Percentiles rank a stretch among this genome's conserved stretches.
Evolutionary conservation across 2,797 vertebrate genomes (phyloP).

Genomic region (Schizothorax lantsangensis): DNA sequence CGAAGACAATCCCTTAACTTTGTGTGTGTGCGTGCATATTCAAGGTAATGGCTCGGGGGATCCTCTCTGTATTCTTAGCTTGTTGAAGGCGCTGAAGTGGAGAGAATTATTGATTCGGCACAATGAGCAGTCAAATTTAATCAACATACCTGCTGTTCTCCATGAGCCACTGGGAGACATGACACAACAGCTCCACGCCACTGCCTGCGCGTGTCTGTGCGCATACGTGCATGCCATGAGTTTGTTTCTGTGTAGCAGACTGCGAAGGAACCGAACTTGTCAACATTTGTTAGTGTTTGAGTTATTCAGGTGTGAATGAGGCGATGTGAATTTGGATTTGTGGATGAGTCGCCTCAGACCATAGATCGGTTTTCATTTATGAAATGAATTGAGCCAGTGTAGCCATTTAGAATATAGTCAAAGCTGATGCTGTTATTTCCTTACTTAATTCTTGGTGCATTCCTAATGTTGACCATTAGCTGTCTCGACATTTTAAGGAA

Average conservation of each 20-base stretch:
- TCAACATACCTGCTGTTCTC: constrained; percentile 54
- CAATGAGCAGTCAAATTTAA: constrained; percentile 62
- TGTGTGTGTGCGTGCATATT: constrained; percentile 16
- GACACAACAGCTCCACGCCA: constrained; percentile 38
- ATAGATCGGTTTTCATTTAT: neutral
- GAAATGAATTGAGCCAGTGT: neutral
- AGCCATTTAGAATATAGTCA: neutral
- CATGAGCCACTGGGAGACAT: constrained; percentile 43
- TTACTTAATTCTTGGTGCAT: neutral
- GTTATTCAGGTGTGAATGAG: constrained; percentile 21
- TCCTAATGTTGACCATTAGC: neutral
- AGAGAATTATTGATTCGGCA: constrained; percentile 59
- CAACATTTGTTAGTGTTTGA: constrained; percentile 34
- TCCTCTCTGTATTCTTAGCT: constrained; percentile 49
- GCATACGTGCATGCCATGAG: constrained; percentile 19
- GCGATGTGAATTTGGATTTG: neutral
- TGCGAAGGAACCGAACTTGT: constrained; percentile 18
- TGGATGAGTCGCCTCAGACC: neutral
- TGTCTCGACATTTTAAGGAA: neutral
- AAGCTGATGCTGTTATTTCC: neutral
- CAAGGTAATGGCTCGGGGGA: constrained; percentile 33
- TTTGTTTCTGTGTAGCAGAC: constrained; percentile 7
- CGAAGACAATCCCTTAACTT: neutral
- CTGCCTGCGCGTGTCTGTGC: constrained; percentile 13
- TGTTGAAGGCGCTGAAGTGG: constrained; percentile 50